Evolutionary conservation across 1,140 invertebrate genomes (phyloP), one percentile per base, ranked within the genome.

Genomic region (Panagrolaimus sp.): DNA sequence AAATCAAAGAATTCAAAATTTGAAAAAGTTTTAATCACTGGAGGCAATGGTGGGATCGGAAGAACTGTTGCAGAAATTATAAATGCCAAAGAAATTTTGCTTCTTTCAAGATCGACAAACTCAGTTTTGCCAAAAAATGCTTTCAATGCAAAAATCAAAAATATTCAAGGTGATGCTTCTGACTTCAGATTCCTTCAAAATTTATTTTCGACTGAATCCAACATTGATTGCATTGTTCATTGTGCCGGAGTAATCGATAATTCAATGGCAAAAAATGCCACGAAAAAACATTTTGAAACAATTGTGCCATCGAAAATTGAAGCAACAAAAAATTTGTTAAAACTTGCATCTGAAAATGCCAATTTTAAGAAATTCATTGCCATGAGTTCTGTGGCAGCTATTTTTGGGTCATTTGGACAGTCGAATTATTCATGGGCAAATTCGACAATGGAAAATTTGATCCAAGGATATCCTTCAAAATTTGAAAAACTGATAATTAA

Each of bases 391-490:
- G 43, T 71, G 8, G 74, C 73, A 26, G 66, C 73, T 24, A 12
- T 74, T n/a, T 65, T 48, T 14, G 73, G 73, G 14, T 71, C 67
- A 5, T 38, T 74, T 43, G 73, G 73, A 14, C 73, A 74, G 45
- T 8, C 63, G 15, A 74, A 74, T 44, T 74, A 74, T 58, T 45
- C 74, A 8, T 70, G 32, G 17, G 73, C 73, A 1, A 74, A 74
- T 66, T 48, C 58, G 4, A n/a, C 67, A 24, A 76, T 76, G 73
- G 28, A 71, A 44, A 43, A 71, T 9, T 26, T 21, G 17, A 32
- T 64, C 55, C 10, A 21, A 26, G 15, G 26, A 5, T 12, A 9
- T 26, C 17, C 68, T 26, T 24, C 26, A 28, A 69, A 43, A 1
- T 17, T 69, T 44, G 24, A 71, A 15, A 71, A 32, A 15, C 17